These are phyloP conservation scores for Hemistola chrysoprasaria DNA, from an alignment of 2,888 invertebrate species.

Conservation along the genomic window DNA sequence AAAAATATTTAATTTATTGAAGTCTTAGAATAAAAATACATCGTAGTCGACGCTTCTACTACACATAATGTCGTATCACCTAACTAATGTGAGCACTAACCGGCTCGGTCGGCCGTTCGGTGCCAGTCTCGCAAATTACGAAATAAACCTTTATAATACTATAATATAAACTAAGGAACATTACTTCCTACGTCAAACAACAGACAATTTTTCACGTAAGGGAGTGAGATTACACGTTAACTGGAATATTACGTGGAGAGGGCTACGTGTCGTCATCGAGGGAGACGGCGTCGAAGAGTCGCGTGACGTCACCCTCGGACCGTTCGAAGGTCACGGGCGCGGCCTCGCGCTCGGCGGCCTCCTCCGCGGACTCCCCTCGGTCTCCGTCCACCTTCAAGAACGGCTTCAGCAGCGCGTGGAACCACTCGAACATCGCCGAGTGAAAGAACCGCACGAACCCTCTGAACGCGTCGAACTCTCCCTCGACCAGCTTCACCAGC, in stretches of 20 bases:
- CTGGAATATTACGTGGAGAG: too few species aligned
- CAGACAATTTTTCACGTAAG: slow-evolving; percentile 7
- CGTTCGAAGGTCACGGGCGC: not conserved
- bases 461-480: slow-evolving; percentile 41
- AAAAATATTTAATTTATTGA: slow-evolving; percentile 19
- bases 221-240: slow-evolving; percentile 14
- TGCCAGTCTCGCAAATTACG: not conserved
- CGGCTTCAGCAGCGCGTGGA: slow-evolving; percentile 38
- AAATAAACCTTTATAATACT: not conserved
- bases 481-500: slow-evolving; percentile 33
- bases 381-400: slow-evolving; percentile 20
- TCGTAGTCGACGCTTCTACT: slow-evolving; percentile 1
- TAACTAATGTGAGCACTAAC: slow-evolving; percentile 1
- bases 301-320: not conserved
- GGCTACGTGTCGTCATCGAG: not conserved
- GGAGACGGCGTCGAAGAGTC: not conserved
- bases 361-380: not conserved
- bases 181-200: slow-evolving; percentile 4
- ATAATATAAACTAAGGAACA: slow-evolving; percentile 6
- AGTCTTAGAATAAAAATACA: slow-evolving; percentile 14
- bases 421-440: slow-evolving; percentile 47
- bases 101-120: too few species aligned
- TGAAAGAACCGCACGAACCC: slow-evolving; percentile 56
- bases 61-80: slow-evolving; percentile 3
- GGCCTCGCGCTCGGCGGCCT: not conserved